Base-by-base conservation (phyloP, 1,140 invertebrate species). In the Copidosoma floridanum region DNA sequence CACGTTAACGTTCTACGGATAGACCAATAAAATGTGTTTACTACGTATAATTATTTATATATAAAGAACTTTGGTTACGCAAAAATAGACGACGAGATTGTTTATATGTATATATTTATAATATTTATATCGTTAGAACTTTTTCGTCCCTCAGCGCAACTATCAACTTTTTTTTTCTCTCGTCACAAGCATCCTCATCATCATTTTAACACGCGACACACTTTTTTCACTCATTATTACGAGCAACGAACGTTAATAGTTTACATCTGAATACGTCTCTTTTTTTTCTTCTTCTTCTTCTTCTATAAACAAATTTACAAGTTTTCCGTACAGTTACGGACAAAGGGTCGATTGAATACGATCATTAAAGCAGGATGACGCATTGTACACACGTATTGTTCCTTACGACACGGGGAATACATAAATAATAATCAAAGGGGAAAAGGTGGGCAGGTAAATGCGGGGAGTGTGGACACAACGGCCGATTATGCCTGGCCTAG, bases 281-380 rank as follows among this genome's bases (percentile, higher is more conserved):
- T 51, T 18, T 46, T 14, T 52, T 44, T 12, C 35, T 23, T 35
- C 23, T 44, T 44, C 29, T 24, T 35, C 32, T 18, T 60, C 32
- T 7, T 58, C 68, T 77, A 77, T 74, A 48, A 71, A 77, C 75
- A 77, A 76, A 76, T 77, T 67, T 75, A 75, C 75, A 77, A 47
- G 74, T 76, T 74, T 74, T 57, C 8, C 16, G 8, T 24, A 14
- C 43, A 24, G n/a, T 27, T 20, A 10, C 16, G 18, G 7, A 32
- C 29, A 12, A 32, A 32, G 29, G 6, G 16, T 27, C 14, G 24
- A 46, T 20, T 26, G 10, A n/a, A 43, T 52, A 21, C 47, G 38
- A 37, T 59, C 44, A 58, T n/a, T n/a, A 35, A 46, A 29, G 41
- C 53, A 27, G 41, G 21, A 5, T 40, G 35, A 46, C 52, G 35